Conservation (phyloP, 2,797 vertebrate species). For the Choloepus didactylus region DNA sequence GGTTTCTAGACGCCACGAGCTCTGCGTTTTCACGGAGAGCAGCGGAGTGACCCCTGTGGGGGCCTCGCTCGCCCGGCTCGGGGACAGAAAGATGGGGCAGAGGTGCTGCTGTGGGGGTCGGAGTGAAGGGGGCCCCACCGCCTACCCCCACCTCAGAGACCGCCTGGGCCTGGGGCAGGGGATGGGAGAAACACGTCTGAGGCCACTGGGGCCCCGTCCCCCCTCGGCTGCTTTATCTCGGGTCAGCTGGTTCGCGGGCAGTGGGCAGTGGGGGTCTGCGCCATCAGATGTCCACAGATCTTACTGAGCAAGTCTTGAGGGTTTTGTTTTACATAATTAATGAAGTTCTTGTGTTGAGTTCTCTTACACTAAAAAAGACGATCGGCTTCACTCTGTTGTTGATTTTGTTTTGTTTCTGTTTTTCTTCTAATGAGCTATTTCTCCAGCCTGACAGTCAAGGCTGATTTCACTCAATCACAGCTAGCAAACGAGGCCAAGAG, state of each 20-base stretch:
- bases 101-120: too few species aligned
- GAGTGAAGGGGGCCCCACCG: too few species aligned
- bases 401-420: background rate
- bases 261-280: background rate
- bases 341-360: background rate
- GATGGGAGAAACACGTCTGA: too few species aligned
- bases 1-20: background rate
- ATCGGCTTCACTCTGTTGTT: background rate
- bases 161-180: background rate
- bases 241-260: background rate
- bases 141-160: background rate
- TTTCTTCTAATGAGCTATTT: background rate
- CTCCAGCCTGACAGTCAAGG: background rate
- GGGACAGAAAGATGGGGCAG: too few species aligned
- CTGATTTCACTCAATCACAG: background rate
- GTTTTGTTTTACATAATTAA: background rate
- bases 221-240: background rate
- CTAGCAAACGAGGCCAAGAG: background rate
- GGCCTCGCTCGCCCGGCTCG: background rate
- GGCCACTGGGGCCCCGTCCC: too few species aligned
- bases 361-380: background rate
- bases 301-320: background rate
- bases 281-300: background rate
- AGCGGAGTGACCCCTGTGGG: too few species aligned
- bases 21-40: background rate